A percentile compares a stretch with the other conserved stretches of the same genome.
Conservation (phyloP, 2,888 invertebrate genomes). For the Ligdia adustata region DNA sequence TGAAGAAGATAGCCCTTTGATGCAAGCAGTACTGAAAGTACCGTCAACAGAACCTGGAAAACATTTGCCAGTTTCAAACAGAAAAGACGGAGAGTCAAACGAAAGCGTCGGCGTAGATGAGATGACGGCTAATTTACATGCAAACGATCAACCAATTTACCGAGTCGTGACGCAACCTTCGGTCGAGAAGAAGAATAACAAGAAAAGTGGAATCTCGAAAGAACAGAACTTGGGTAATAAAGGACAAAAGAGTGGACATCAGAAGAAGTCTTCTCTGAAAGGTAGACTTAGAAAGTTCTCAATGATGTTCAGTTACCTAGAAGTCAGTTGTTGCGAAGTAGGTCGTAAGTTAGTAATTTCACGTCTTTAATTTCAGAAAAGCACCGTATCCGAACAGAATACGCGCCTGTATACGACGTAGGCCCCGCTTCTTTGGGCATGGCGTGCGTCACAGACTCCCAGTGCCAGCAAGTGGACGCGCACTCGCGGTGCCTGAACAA, state of each 20-base stretch:
- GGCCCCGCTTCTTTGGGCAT: slow-evolving; percentile 89
- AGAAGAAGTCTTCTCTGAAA: slow-evolving; percentile 77
- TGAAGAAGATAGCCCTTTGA: slow-evolving; percentile 71
- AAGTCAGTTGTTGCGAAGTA: neutral
- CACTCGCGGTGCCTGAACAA: slow-evolving; percentile 90
- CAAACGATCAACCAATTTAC: slow-evolving; percentile 77
- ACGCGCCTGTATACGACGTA: slow-evolving; percentile 46
- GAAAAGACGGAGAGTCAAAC: slow-evolving; percentile 72
- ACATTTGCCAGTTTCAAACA: slow-evolving; percentile 54
- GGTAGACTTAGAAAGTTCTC: slow-evolving; percentile 51
- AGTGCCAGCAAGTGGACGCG: slow-evolving; percentile 92
- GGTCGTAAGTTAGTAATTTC: too few relatives aligned
- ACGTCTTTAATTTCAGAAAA: slow-evolving; percentile 59
- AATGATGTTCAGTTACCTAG: neutral
- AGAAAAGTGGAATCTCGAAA: slow-evolving; percentile 62
- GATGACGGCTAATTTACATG: slow-evolving; percentile 75
- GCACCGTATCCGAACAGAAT: slow-evolving; percentile 66
- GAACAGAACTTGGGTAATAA: slow-evolving; percentile 56
- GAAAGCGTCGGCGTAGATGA: slow-evolving; percentile 70
- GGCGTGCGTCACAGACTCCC: slow-evolving; percentile 88
- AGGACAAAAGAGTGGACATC: slow-evolving; percentile 68
- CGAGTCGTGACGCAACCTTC: slow-evolving; percentile 77
- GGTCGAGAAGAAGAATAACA: slow-evolving; percentile 69
- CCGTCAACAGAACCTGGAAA: slow-evolving; percentile 66
- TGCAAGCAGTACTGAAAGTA: slow-evolving; percentile 73